Percentiles rank a stretch among this genome's conserved stretches.
Conservation (phyloP, 2,113 vertebrate genomes). For the Spheniscus mendiculus region DNA sequence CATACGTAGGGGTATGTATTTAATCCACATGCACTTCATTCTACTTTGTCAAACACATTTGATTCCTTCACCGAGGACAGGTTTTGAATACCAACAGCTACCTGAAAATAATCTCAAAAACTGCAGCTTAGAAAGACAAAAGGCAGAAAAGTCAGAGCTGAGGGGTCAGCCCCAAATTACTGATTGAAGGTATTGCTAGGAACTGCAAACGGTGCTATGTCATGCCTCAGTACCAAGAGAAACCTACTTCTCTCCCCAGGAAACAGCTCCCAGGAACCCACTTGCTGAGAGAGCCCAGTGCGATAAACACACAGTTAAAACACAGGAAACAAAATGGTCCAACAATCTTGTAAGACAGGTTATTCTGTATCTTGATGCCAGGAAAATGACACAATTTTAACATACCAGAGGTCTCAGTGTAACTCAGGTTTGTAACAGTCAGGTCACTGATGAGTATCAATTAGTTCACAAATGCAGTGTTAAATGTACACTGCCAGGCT, state of each 20-base stretch:
- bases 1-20: neutral
- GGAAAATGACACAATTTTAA: constrained; percentile 10
- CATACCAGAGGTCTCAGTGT: neutral
- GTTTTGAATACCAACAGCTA: neutral
- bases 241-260: neutral
- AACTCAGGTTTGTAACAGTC: neutral
- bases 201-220: neutral
- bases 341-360: constrained; percentile 8
- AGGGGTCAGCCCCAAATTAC: neutral
- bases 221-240: neutral
- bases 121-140: neutral
- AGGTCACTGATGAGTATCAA: neutral
- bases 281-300: neutral
- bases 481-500: neutral
- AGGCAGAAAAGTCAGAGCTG: neutral
- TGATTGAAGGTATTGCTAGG: neutral
- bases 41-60: neutral
- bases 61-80: neutral
- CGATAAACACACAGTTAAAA: neutral
- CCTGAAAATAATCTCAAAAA: neutral
- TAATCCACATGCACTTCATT: neutral
- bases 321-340: neutral
- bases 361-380: constrained; percentile 20
- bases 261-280: neutral
- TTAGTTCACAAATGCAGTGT: neutral